A percentile compares a stretch with the other conserved stretches of the same genome.
These are phyloP conservation scores for Channa striata DNA, from an alignment of 2,797 vertebrate genomes.

Conservation along the genomic window DNA sequence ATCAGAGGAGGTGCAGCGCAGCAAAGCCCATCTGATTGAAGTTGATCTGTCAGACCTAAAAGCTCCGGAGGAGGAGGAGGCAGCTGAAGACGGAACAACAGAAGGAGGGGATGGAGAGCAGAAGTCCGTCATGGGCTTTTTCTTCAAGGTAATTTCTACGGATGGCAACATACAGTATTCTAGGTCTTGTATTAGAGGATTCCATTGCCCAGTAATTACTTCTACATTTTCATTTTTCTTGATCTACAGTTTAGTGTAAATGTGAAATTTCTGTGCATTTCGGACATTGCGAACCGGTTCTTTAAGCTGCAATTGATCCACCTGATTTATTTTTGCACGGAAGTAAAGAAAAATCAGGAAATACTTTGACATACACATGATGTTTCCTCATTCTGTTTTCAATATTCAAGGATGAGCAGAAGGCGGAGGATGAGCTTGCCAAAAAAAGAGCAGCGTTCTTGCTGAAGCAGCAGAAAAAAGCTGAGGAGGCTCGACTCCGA, in stretches of 20 bases:
- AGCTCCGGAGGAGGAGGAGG: conserved; percentile 83
- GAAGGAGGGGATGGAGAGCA: conserved; percentile 87
- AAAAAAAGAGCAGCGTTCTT: conserved; percentile 96
- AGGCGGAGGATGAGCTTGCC: conserved; percentile 95
- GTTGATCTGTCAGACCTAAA: conserved; percentile 93
- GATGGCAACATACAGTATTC: background rate
- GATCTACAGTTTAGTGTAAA: background rate
- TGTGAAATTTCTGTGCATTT: background rate
- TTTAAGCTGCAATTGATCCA: too few species aligned
- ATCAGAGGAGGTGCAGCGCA: conserved; percentile 85
- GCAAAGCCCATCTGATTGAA: conserved; percentile 91
- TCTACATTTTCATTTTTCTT: too few species aligned
- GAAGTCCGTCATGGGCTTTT: conserved; percentile 94
- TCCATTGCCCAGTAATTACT: too few species aligned
- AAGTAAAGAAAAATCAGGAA: background rate
- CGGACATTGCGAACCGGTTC: too few species aligned
- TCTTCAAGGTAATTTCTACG: conserved; percentile 99
- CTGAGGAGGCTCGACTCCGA: conserved; percentile 91
- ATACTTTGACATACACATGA: background rate
- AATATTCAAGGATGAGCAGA: conserved; percentile 86
- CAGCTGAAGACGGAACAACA: conserved; percentile 52
- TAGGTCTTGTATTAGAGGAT: background rate
- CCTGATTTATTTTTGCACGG: background rate
- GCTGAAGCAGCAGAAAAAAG: conserved; percentile 96
- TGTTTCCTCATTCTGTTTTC: background rate